Evolutionary conservation across 35 echinoderm and acorn worm species (phyloP), one percentile per base, ranked within the genome.

Genomic region (Strongylocentrotus purpuratus): DNA sequence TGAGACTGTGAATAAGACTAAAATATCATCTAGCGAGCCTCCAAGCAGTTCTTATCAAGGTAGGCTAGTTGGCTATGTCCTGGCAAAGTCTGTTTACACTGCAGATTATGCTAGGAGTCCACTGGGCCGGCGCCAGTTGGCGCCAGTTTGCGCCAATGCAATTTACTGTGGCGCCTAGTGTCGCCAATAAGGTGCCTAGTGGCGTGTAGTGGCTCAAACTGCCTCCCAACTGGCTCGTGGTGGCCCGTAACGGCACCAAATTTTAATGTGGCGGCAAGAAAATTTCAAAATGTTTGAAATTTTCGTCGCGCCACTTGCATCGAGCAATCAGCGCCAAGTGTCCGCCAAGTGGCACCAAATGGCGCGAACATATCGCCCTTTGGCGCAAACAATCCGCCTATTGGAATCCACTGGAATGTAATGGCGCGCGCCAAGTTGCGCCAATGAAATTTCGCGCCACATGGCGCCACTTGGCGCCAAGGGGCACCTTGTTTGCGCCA

Each of bases 321-420:
- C 35, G 35, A 41, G 35, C 35, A 41, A 41, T 41, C 35, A 41
- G 18, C 91, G 91, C 91, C 35, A 93, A 93, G 91, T 93, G 91
- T 93, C 91, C 91, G 22, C 91, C 91, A 93, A 93, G 91, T 93
- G 91, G 91, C 91, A 93, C 91, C 47, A 93, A 93, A 88, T 88
- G 3, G 87, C 87, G n/a, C 87, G 87, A 88, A 88, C 87, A 88
- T 88, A 88, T 88, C 87, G 87, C 87, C 28, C 87, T 88, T 88
- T 88, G 87, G 87, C 91, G 46, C 91, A 93, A 93, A 93, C 91
- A 50, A 93, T 93, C 91, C 91, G 91, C 46, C 91, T 93, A 93
- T 93, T 93, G 91, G 91, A 93, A 93, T 93, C 35, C 91, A 93
- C 91, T 93, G 91, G 91, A 93, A 93, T 93, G 91, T 93, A 46